Percentiles rank a stretch among this genome's conserved stretches.
phyloP scores from a whole-genome alignment of 2,797 vertebrate species.

The Oophaga sylvatica region DNA sequence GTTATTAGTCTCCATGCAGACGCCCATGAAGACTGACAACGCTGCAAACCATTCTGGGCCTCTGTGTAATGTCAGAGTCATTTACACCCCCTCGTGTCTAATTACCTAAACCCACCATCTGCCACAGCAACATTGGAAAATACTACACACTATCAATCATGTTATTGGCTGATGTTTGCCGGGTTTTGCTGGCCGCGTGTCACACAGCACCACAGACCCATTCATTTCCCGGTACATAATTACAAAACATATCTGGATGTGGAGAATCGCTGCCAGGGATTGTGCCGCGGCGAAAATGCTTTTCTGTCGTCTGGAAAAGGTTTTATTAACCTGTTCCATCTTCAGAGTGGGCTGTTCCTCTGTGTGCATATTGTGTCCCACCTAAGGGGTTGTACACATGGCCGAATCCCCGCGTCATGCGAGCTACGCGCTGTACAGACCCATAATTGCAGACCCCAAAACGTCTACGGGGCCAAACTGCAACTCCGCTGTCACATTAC shows the following conservation, averaged over 20 bases:
- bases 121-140: conserved; percentile 52
- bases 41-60: conserved; percentile 12
- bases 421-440: too few relatives aligned
- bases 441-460: too few relatives aligned
- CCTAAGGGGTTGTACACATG: neutral
- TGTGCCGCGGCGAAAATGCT: neutral
- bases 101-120: conserved; percentile 61
- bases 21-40: conserved; percentile 42
- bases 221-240: conserved; percentile 58
- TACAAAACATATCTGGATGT: conserved; percentile 47
- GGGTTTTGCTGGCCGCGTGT: conserved; percentile 42
- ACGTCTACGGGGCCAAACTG: too few relatives aligned
- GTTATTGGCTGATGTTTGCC: conserved; percentile 48
- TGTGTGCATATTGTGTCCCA: neutral
- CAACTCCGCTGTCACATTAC: too few relatives aligned
- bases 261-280: conserved; percentile 24
- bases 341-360: neutral
- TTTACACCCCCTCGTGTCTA: conserved; percentile 60
- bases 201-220: conserved; percentile 42
- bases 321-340: conserved; percentile 39
- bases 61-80: conserved; percentile 51
- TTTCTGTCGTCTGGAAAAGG: conserved; percentile 22
- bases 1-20: neutral
- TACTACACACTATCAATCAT: conserved; percentile 52
- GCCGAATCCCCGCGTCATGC: too few relatives aligned